These are phyloP conservation scores for Maniola hyperantus DNA, from an alignment of 2,888 invertebrate genomes.

Conservation along the genomic window DNA sequence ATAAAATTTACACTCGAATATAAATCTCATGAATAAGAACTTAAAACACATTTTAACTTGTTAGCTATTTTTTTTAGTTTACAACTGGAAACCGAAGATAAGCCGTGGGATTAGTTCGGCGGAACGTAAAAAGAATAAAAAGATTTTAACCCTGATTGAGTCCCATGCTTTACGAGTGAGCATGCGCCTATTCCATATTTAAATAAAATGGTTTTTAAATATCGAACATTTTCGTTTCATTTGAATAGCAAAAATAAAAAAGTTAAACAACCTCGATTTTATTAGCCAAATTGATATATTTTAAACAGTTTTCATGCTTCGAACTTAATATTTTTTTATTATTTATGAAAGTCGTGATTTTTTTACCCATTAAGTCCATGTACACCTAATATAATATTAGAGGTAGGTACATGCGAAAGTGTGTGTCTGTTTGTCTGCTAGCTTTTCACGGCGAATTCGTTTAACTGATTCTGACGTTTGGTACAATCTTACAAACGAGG, in stretches of 20 bases:
- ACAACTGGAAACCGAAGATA: conserved; percentile 72
- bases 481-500: no score
- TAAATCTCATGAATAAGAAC: conserved; percentile 40
- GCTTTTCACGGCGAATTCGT: no score
- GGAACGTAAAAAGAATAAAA: conserved; percentile 67
- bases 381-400: no score
- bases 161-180: conserved; percentile 34
- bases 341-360: not conserved
- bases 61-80: conserved; percentile 45
- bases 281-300: not conserved
- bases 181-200: conserved; percentile 24
- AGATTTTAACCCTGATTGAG: conserved; percentile 64
- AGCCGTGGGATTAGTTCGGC: conserved; percentile 71
- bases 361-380: no score
- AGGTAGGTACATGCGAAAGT: no score
- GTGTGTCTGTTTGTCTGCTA: no score
- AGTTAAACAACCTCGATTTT: not conserved
- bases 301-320: not conserved
- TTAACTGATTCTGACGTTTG: no score
- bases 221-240: conserved; percentile 1
- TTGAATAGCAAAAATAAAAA: not conserved
- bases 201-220: conserved; percentile 13
- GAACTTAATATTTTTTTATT: not conserved
- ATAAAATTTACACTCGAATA: conserved; percentile 43
- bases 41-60: conserved; percentile 22